Conservation (phyloP, 1,140 invertebrate genomes). For the Popillia japonica region DNA sequence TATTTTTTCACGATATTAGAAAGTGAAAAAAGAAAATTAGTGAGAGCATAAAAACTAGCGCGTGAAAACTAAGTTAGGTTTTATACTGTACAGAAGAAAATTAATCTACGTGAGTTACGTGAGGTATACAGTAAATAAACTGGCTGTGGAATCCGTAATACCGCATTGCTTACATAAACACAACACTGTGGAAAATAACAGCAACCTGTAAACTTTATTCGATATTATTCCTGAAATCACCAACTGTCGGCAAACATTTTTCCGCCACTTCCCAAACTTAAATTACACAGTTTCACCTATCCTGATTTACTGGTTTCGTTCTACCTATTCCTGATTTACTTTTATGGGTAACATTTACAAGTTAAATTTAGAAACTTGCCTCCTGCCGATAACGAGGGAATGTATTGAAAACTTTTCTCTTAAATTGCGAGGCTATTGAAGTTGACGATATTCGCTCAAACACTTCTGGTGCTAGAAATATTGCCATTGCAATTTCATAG, state of each 20-base stretch:
- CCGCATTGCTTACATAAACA: too few species aligned
- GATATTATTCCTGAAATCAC: not conserved
- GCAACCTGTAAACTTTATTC: not conserved
- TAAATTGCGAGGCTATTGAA: conserved; percentile 15
- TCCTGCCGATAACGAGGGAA: conserved; percentile 1
- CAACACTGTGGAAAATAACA: not conserved
- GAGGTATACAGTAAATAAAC: too few species aligned
- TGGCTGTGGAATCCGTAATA: too few species aligned
- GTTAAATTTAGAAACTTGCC: conserved; percentile 23
- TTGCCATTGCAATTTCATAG: not conserved
- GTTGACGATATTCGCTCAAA: not conserved
- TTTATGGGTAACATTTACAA: conserved; percentile 33
- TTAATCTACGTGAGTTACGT: too few species aligned
- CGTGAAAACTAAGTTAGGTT: too few species aligned
- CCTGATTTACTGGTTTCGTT: not conserved
- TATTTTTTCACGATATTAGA: too few species aligned
- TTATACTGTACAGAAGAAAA: too few species aligned
- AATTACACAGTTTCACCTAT: conserved; percentile 8
- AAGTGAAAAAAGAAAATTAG: too few species aligned
- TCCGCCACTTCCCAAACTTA: not conserved
- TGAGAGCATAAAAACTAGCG: too few species aligned
- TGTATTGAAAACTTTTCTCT: conserved; percentile 8
- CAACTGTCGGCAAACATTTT: not conserved
- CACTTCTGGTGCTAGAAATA: not conserved
- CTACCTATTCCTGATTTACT: conserved; percentile 15